Evolutionary conservation across 2,797 vertebrate genomes (phyloP), one percentile per base, ranked within the genome.

Genomic region (Crenichthys baileyi): DNA sequence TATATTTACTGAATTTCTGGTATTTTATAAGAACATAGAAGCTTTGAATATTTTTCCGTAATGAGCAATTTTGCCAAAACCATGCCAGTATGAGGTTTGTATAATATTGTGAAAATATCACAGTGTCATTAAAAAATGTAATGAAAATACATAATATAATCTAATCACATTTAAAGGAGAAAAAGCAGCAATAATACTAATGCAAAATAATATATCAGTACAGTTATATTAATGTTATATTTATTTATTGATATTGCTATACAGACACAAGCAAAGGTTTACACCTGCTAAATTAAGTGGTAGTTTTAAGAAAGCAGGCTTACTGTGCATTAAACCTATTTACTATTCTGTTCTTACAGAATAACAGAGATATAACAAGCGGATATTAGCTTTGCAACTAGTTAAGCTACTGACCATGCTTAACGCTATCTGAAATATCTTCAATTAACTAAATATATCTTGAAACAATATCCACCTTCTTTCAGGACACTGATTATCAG

Each of bases 1-100:
- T 75, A 56, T 79, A 63, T 16, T 51, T 24, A 29, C 1, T 70
- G 20, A 76, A 12, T 79, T n/a, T n/a, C 11, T 46, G 60, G 12
- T 7, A 67, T 73, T 55, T 53, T n/a, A 15, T n/a, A 68, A 68
- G 24, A 9, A 44, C 24, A 55, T 55, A 56, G 53, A 16, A 39
- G 20, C 31, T 15, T 6, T 5, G 36, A 67, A 41, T 41, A 41
- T 67, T 41, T 65, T 41, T 6, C 9, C 8, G 41, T 67, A 67
- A 6, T 41, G 36, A 5, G 31, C 36, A 22, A 8, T 41, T 67
- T 12, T 24, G 20, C 63, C 12, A 8, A 9, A 39, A 18, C 8
- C 31, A n/a, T n/a, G 55, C 20, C 9, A 56, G 22, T 24, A 20
- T 56, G 55, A 56, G 22, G 22, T 56, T 50, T 50, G 24, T 56